Base-by-base conservation (phyloP, 1,140 invertebrate genomes). In the Nymphalis io region DNA sequence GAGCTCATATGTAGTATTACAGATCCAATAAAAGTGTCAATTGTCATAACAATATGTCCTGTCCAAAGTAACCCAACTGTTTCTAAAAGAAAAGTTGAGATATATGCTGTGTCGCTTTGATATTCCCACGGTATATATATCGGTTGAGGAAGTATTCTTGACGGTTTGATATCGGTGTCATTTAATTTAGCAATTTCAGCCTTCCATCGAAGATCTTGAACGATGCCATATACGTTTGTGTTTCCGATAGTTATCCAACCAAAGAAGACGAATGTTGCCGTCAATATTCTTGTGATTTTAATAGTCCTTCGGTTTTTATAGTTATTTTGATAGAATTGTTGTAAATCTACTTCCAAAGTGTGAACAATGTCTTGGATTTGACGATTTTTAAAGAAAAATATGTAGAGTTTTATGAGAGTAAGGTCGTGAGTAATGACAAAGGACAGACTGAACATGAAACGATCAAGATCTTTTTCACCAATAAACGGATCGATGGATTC, bases 361-460 rank as follows among this genome's bases (percentile, higher is more conserved):
- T 65, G 83, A 0, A 88, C 85, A 15, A 88, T 85, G 15, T 85
- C 81, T 73, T 91, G 89, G 55, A 91, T 83, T 0, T 89, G 75
- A 11, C 69, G 68, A 55, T 91, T 91, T 74, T 79, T 87, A 60
- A 91, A 91, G 69, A 85, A 88, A 63, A 91, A 91, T 60, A 91
- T 80, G 46, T 83, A 90, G 3, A 91, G 60, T 68, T 91, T 90
- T 27, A 90, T 90, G 11, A 87, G 44, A 5, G 89, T 91, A 11
- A 91, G 73, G 51, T 91, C 84, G 51, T 91, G 89, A n/a, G 89
- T 91, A 55, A 90, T 83, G 39, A 91, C 89, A 57, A 91, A 91
- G 16, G 89, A 84, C 11, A 91, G 84, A 66, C 88, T 91, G 70
- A 91, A 91, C 89, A 91, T 91, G 61, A 91, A 90, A 60, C 85